A percentile compares a stretch with the other conserved stretches of the same genome.
These are phyloP conservation scores for Leguminivora glycinivorella DNA, from an alignment of 1,140 invertebrate genomes.

Conservation along the genomic window DNA sequence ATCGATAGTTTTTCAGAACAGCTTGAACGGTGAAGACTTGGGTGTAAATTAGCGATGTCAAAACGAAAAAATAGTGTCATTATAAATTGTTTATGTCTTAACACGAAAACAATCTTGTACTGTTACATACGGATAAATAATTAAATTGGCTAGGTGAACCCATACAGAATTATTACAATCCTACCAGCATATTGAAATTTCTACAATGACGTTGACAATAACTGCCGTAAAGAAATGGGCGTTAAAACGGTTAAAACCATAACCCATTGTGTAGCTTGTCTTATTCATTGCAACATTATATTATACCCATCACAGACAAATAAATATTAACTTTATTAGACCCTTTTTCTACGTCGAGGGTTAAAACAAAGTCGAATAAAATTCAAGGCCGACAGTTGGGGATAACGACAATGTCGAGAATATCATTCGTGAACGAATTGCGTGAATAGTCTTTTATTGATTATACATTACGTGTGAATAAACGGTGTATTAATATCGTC, in stretches of 20 bases:
- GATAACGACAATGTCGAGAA: not conserved
- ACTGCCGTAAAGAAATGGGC: too few species aligned
- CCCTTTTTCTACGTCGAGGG: not conserved
- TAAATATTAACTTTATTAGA: too few species aligned
- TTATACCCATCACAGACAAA: too few species aligned
- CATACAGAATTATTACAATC: too few species aligned
- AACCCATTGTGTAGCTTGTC: too few species aligned
- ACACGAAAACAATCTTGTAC: not conserved
- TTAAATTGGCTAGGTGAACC: too few species aligned
- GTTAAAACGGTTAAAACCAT: too few species aligned
- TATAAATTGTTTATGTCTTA: not conserved
- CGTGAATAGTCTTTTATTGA: conserved; percentile 10
- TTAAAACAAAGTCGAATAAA: not conserved
- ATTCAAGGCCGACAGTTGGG: not conserved
- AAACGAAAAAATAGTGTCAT: not conserved
- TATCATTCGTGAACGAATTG: not conserved
- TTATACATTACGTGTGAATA: conserved; percentile 4
- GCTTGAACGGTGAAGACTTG: not conserved
- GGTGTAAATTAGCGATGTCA: not conserved
- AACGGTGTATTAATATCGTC: conserved; percentile 5
- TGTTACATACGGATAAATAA: too few species aligned
- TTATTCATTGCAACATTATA: too few species aligned
- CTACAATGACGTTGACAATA: too few species aligned
- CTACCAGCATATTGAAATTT: too few species aligned
- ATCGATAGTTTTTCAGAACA: not conserved